A percentile compares a stretch with the other conserved stretches of the same genome.
Evolutionary conservation across 2,888 invertebrate genomes (phyloP).

Genomic region (Nymphalis polychloros): DNA sequence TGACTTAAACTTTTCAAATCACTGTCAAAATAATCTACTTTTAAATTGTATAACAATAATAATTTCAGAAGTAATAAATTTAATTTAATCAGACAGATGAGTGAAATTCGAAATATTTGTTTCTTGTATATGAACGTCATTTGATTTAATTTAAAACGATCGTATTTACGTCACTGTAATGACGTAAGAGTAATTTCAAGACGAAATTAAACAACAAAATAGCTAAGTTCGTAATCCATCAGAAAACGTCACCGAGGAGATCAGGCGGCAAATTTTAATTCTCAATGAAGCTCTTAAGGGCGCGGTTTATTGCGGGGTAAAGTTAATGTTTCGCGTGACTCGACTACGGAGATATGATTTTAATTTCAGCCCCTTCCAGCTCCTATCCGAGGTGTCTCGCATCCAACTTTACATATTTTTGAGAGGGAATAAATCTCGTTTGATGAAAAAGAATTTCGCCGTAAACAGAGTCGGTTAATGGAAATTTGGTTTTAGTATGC

Average conservation of each 20-base stretch:
- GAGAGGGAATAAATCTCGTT: conserved; percentile 73
- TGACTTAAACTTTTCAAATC: background rate
- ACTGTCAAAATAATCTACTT: conserved; percentile 15
- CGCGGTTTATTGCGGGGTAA: conserved; percentile 73
- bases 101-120: conserved; percentile 24
- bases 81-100: conserved; percentile 24
- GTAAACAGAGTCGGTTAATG: conserved; percentile 73
- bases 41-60: conserved; percentile 15
- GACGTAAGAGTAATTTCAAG: conserved; percentile 43
- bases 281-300: conserved; percentile 74
- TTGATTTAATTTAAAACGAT: conserved; percentile 32
- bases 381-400: conserved; percentile 59
- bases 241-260: conserved; percentile 72
- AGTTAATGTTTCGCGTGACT: conserved; percentile 81
- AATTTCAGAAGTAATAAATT: conserved; percentile 3
- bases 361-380: conserved; percentile 71
- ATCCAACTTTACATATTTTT: conserved; percentile 76
- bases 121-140: conserved; percentile 32
- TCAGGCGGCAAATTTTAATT: conserved; percentile 81
- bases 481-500: conserved; percentile 73
- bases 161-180: conserved; percentile 37
- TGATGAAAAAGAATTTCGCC: conserved; percentile 73
- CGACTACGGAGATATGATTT: conserved; percentile 78
- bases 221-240: conserved; percentile 73
- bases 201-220: conserved; percentile 49